Percentiles rank a stretch among this genome's conserved stretches.
Conservation (phyloP, 2,888 invertebrate genomes). For the Sericinus montela region DNA sequence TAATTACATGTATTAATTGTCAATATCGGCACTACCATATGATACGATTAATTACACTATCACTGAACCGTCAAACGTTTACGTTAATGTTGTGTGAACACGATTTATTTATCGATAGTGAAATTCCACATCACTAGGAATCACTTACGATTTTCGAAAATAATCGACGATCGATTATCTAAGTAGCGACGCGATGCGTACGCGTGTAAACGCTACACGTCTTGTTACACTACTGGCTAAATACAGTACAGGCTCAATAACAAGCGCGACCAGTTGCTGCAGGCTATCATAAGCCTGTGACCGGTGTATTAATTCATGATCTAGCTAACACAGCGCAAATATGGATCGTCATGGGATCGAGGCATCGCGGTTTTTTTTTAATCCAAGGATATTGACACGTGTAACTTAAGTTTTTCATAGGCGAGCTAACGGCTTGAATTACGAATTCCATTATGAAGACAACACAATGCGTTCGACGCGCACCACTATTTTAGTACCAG, state of each 20-base stretch:
- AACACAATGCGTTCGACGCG: slow-evolving; percentile 3
- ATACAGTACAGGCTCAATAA: slow-evolving; percentile 23
- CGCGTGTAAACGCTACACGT: slow-evolving; percentile 57
- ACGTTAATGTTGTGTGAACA: not conserved
- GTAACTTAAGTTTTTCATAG: slow-evolving; percentile 23
- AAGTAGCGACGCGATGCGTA: slow-evolving; percentile 26
- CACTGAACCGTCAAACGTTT: slow-evolving; percentile 23
- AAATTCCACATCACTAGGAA: slow-evolving; percentile 16
- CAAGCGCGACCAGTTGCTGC: slow-evolving; percentile 38
- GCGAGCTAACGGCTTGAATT: slow-evolving; percentile 16
- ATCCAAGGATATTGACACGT: slow-evolving; percentile 30
- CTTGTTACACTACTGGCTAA: slow-evolving; percentile 55
- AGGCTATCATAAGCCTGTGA: slow-evolving; percentile 30
- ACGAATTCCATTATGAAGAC: slow-evolving; percentile 17
- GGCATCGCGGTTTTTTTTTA: slow-evolving; percentile 35
- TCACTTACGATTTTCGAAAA: slow-evolving; percentile 25
- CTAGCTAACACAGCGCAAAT: slow-evolving; percentile 44
- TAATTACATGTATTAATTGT: slow-evolving; percentile 24
- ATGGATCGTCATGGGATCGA: slow-evolving; percentile 38
- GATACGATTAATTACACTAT: slow-evolving; percentile 20
- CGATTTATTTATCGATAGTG: slow-evolving; percentile 7
- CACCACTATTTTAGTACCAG: not conserved
- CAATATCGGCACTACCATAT: slow-evolving; percentile 13
- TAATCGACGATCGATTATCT: slow-evolving; percentile 19
- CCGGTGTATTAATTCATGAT: slow-evolving; percentile 57